These are phyloP conservation scores for Echinarachnius parma DNA, from an alignment of 53 echinoderm and acorn worm species.

Conservation along the genomic window DNA sequence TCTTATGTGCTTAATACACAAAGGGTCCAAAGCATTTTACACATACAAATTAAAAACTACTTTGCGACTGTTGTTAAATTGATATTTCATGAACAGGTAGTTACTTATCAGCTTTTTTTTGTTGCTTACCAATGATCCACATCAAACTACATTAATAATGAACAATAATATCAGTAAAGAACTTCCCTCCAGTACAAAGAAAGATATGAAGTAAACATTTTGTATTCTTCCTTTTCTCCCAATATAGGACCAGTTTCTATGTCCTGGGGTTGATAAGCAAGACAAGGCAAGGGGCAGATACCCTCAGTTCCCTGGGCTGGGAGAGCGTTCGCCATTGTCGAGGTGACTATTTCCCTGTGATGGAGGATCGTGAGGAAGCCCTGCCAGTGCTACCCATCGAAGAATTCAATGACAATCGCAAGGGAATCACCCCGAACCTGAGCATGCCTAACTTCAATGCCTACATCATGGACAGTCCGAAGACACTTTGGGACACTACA, in stretches of 20 bases:
- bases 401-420: constrained; percentile 16
- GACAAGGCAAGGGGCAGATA: constrained; percentile 81
- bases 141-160: no score
- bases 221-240: no score
- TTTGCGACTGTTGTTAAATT: no score
- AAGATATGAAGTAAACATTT: no score
- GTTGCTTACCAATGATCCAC: no score
- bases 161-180: no score
- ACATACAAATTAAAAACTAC: no score
- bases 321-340: constrained; percentile 87
- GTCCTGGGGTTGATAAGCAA: constrained; percentile 91
- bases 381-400: constrained; percentile 34
- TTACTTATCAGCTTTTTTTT: no score
- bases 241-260: constrained; percentile 97
- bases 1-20: no score
- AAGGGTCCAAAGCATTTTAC: no score
- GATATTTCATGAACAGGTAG: no score
- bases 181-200: no score
- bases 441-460: constrained; percentile 44
- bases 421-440: constrained; percentile 45
- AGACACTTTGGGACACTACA: constrained; percentile 20
- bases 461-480: constrained; percentile 64
- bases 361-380: constrained; percentile 65
- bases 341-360: constrained; percentile 74
- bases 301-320: constrained; percentile 89